Conservation (phyloP, 2,113 vertebrate genomes). For the Sardina pilchardus region DNA sequence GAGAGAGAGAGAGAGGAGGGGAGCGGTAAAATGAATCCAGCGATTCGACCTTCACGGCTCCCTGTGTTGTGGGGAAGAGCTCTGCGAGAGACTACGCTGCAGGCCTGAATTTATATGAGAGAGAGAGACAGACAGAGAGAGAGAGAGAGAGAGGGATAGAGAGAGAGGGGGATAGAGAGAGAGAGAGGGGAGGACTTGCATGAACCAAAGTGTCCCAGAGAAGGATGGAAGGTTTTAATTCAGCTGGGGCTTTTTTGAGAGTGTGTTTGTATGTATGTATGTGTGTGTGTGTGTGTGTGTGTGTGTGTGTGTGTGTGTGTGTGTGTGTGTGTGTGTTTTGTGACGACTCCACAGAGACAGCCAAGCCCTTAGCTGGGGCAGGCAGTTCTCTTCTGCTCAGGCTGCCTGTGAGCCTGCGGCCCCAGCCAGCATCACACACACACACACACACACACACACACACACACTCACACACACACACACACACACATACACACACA, state of each 20-base stretch:
- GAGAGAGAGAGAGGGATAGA: neutral
- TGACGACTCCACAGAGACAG: neutral
- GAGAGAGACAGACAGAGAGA: conserved; percentile 20
- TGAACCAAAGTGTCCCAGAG: conserved; percentile 63
- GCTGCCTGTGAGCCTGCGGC: neutral
- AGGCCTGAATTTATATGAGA: conserved; percentile 36
- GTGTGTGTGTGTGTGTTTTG: neutral
- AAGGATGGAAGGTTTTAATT: conserved; percentile 68
- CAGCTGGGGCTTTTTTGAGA: conserved; percentile 46
- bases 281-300: conserved; percentile 2
- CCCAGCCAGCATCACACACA: neutral
- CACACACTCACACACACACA: conserved; percentile 1
- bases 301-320: neutral
- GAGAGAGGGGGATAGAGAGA: conserved; percentile 17
- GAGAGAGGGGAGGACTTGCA: conserved; percentile 38
- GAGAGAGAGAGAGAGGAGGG: conserved; percentile 4
- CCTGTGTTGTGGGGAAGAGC: conserved; percentile 61
- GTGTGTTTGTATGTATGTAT: neutral
- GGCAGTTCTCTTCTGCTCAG: neutral
- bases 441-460: conserved; percentile 4
- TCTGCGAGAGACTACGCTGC: conserved; percentile 20
- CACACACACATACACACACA: conserved; percentile 3
- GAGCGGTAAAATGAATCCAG: conserved; percentile 52
- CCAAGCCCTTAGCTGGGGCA: conserved; percentile 10
- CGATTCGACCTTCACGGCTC: conserved; percentile 43